Percentiles rank a stretch among this genome's conserved stretches.
Conservation (phyloP, 53 echinoderm and acorn worm genomes). For the Henricia sp. region DNA sequence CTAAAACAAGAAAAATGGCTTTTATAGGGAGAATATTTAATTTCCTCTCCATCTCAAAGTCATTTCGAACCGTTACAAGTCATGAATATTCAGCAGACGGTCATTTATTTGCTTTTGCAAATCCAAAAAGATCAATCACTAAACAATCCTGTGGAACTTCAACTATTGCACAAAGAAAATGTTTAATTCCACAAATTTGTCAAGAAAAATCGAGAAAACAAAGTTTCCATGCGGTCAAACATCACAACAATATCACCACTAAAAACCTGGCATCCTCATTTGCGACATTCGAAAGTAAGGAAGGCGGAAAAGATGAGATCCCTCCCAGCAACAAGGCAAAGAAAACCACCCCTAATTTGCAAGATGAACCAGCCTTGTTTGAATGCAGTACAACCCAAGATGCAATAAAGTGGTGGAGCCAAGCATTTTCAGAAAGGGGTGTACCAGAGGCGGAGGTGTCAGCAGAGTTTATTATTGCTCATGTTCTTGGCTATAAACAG, state of each 20-base stretch:
- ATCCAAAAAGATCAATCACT: too few species aligned
- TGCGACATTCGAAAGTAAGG: background rate
- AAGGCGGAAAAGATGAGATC: background rate
- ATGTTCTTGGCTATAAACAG: slow-evolving; percentile 74
- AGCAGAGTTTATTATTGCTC: slow-evolving; percentile 74
- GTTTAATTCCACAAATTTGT: too few species aligned
- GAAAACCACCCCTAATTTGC: background rate
- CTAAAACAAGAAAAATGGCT: too few species aligned
- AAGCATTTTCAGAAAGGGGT: slow-evolving; percentile 41
- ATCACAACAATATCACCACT: background rate
- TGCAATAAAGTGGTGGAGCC: slow-evolving; percentile 38
- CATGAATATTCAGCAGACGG: too few species aligned
- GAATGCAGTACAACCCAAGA: slow-evolving; percentile 32
- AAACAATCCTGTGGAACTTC: too few species aligned
- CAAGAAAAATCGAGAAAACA: too few species aligned
- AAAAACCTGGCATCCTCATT: background rate
- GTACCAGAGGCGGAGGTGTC: slow-evolving; percentile 77
- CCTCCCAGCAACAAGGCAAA: background rate
- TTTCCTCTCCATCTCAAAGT: too few species aligned
- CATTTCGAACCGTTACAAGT: too few species aligned
- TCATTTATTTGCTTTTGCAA: too few species aligned
- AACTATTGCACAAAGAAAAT: too few species aligned
- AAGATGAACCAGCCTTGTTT: slow-evolving; percentile 36
- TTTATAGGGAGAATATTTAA: too few species aligned
- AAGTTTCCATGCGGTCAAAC: too few species aligned